A percentile compares a stretch with the other conserved stretches of the same genome.
phyloP scores from a whole-genome alignment of 35 echinoderm and acorn worm genomes.

The Heliocidaris tuberculata region DNA sequence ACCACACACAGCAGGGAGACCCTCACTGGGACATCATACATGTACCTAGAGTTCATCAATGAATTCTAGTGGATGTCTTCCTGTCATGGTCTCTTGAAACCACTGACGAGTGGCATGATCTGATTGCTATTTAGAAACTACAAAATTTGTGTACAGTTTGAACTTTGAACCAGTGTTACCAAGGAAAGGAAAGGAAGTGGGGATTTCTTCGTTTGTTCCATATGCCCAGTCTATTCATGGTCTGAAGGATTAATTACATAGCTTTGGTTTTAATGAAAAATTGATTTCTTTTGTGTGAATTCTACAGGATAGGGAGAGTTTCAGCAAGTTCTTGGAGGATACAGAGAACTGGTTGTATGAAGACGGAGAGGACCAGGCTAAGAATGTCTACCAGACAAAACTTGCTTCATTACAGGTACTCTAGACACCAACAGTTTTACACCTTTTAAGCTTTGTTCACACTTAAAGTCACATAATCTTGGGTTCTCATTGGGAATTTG shows the following conservation, averaged over 20 bases:
- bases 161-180: too few relatives aligned
- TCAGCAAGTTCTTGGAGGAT: conserved; percentile 61
- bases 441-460: not conserved
- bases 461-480: too few relatives aligned
- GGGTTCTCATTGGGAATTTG: too few relatives aligned
- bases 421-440: not conserved
- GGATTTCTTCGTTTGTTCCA: too few relatives aligned
- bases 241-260: too few relatives aligned
- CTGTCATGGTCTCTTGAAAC: conserved; percentile 27
- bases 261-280: not conserved
- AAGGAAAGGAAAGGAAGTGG: too few relatives aligned
- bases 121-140: not conserved
- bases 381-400: conserved; percentile 74
- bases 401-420: conserved; percentile 66
- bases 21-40: not conserved
- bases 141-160: too few relatives aligned
- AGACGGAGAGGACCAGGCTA: conserved; percentile 83
- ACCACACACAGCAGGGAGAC: conserved; percentile 31
- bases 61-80: not conserved
- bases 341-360: conserved; percentile 97
- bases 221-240: too few relatives aligned
- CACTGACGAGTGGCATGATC: conserved; percentile 25
- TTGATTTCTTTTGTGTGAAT: not conserved
- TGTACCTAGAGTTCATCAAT: not conserved
- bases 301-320: conserved; percentile 64